Conservation (phyloP, 1,140 invertebrate genomes). For the Odontomachus brunneus region DNA sequence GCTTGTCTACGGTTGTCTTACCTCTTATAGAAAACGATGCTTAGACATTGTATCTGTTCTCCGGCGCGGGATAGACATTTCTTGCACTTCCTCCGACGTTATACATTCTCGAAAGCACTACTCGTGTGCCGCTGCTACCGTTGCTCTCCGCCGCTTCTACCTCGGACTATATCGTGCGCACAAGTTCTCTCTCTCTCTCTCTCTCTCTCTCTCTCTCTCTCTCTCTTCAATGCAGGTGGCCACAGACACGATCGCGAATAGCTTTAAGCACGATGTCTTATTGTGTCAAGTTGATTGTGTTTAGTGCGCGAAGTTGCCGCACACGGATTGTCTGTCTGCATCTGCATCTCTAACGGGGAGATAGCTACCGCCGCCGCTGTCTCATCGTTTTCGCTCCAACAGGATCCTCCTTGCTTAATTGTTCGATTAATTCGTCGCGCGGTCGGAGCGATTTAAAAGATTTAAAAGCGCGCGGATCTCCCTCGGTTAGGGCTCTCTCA, state of each 20-base stretch:
- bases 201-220: slow-evolving; percentile 5
- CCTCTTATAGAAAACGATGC: slow-evolving; percentile 67
- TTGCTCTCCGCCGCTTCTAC: too few relatives aligned
- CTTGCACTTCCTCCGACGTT: slow-evolving; percentile 32
- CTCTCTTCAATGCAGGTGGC: slow-evolving; percentile 4
- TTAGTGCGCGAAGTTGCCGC: not conserved
- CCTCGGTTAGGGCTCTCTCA: not conserved
- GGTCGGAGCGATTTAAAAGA: not conserved
- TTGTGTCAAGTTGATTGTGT: slow-evolving; percentile 43
- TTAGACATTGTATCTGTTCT: slow-evolving; percentile 44
- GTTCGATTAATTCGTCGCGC: slow-evolving; percentile 4
- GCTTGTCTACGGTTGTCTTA: slow-evolving; percentile 73
- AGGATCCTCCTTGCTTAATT: slow-evolving; percentile 10
- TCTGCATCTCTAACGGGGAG: not conserved
- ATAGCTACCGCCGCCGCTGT: not conserved
- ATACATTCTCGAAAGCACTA: slow-evolving; percentile 7
- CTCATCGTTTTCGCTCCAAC: not conserved
- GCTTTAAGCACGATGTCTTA: slow-evolving; percentile 37
- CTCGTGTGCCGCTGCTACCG: not conserved
- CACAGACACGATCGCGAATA: slow-evolving; percentile 33
- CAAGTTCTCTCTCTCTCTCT: not conserved
- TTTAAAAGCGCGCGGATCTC: too few relatives aligned
- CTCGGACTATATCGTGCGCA: slow-evolving; percentile 23
- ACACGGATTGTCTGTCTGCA: slow-evolving; percentile 13
- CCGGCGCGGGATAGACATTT: slow-evolving; percentile 40